Evolutionary conservation across 2,113 vertebrate genomes (phyloP), one percentile per base, ranked within the genome.

Genomic region (Cathartes aura): DNA sequence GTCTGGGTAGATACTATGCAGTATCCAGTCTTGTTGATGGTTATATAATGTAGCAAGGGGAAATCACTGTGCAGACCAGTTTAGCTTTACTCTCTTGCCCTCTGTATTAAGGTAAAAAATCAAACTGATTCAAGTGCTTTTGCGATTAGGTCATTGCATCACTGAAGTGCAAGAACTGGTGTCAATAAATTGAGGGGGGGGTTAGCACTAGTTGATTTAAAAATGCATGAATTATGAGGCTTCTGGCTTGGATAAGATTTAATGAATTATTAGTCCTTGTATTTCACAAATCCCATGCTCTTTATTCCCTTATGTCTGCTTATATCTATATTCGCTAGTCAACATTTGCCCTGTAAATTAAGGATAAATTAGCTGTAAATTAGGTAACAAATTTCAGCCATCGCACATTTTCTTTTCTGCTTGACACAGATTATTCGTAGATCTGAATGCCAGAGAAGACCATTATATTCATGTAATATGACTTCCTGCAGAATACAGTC

Each of bases 201-300:
- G 1, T 24, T 87, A 95, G 87, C n/a, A 76, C 71, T 62, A 73
- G 84, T 67, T 94, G 63, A 83, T 95, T 95, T 95, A 6, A 73
- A 97, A 97, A 95, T 91, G 90, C 87, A 93, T 95, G 45, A 93
- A 89, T 94, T 93, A 86, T n/a, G 55, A 95, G 71, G 45, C 21
- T 5, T 63, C 93, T 80, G 55, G 59, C 79, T 94, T 80, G 20
- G 67, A 47, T 83, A 89, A 88, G 42, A 86, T 89, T 73, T 90
- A 93, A 96, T 97, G 74, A 97, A 93, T 96, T 95, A 97, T 96
- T 97, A 96, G 96, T 93, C 79, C 30, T 93, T 63, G 17, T 76
- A 95, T 95, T 93, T 95, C 95, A 93, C 75, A 89, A 83, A 94
- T 93, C 74, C 53, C 74, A 53, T 90, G 64, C 50, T 96, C 26